A percentile compares a stretch with the other conserved stretches of the same genome.
Conservation (phyloP, 2,113 vertebrate genomes). For the Greenwoodochromis staneri region DNA sequence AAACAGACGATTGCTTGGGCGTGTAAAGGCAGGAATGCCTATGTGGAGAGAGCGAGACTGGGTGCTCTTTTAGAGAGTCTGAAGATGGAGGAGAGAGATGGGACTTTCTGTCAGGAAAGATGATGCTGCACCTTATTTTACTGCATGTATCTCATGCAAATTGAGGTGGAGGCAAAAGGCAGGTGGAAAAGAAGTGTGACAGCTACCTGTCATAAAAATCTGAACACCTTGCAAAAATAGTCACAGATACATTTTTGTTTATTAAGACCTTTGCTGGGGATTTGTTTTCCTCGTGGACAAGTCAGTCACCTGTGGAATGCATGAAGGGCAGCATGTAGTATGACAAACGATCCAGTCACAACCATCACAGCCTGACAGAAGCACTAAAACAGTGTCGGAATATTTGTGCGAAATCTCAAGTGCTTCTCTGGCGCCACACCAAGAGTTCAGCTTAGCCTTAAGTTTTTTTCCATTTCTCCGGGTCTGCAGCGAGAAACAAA, state of each 20-base stretch:
- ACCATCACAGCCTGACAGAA: neutral
- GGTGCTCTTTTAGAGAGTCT: neutral
- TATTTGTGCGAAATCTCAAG: neutral
- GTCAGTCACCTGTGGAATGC: neutral
- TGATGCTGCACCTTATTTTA: neutral
- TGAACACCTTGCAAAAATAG: neutral
- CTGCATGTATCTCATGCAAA: neutral
- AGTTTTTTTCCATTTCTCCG: neutral
- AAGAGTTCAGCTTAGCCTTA: neutral
- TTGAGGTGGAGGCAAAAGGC: neutral
- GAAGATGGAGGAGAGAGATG: neutral
- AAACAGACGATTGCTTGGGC: neutral
- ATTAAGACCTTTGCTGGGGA: neutral
- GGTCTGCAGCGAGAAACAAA: neutral
- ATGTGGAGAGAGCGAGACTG: neutral
- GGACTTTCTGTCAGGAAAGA: neutral
- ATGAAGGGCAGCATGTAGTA: neutral
- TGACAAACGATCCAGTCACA: neutral
- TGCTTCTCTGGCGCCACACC: neutral
- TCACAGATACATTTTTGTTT: neutral
- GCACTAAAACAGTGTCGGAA: neutral
- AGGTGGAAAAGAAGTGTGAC: neutral
- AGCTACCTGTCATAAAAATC: neutral
- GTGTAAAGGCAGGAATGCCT: slow-evolving; percentile 1
- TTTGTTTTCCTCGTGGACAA: neutral